A percentile compares a stretch with the other conserved stretches of the same genome.
Conservation (phyloP, 2,797 vertebrate genomes). For the Peromyscus nudipes region DNA sequence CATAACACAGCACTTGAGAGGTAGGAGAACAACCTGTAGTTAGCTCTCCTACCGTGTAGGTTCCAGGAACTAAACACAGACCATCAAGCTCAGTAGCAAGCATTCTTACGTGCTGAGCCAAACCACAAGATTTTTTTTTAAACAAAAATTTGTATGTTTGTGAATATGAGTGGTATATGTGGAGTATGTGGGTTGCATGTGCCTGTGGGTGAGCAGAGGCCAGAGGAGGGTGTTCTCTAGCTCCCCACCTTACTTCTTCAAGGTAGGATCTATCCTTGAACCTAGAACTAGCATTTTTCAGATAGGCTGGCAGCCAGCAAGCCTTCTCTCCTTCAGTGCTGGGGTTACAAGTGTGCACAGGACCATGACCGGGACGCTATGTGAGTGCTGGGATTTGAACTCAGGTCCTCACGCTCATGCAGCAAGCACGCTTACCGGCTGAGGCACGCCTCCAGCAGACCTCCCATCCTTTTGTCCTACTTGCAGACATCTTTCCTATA, state of each 20-base stretch:
- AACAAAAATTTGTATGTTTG: neutral
- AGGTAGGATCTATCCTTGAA: neutral
- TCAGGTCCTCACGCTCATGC: neutral
- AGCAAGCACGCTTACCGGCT: neutral
- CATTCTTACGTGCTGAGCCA: neutral
- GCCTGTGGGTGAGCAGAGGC: neutral
- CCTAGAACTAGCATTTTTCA: neutral
- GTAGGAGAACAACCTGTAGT: neutral
- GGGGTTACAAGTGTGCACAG: neutral
- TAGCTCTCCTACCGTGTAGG: neutral
- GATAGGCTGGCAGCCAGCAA: neutral
- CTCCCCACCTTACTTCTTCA: neutral
- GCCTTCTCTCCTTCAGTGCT: neutral
- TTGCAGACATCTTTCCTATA: neutral
- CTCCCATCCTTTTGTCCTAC: neutral
- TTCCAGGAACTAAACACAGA: neutral
- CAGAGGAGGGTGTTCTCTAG: neutral
- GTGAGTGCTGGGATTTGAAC: no score
- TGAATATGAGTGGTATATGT: neutral
- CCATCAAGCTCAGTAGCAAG: neutral
- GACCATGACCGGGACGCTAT: no score
- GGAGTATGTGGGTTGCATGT: neutral
- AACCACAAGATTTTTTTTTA: neutral
- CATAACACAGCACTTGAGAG: neutral
- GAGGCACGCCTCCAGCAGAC: neutral